Conservation (phyloP, 2,113 vertebrate species). For the Festucalex cinctus region DNA sequence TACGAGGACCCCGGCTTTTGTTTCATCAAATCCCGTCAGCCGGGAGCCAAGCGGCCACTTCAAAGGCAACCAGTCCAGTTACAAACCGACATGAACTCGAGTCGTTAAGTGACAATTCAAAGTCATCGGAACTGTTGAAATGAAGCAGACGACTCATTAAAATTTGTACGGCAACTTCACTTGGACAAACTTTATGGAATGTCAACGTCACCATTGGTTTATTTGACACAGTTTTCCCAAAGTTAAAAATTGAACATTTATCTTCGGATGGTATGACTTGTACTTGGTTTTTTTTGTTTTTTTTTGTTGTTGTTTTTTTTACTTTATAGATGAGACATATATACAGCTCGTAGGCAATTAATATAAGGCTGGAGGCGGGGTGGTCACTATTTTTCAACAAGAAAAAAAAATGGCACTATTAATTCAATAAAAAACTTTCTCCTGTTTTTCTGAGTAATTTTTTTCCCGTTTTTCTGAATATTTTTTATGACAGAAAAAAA, state of each 20-base stretch:
- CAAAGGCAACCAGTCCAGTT: neutral
- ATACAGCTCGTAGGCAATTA: too few species aligned
- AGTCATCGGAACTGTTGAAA: neutral
- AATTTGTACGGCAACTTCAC: neutral
- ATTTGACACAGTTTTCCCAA: neutral
- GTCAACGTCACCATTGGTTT: neutral
- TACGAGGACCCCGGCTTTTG: conserved; percentile 15
- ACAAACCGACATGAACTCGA: neutral
- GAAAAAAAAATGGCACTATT: too few species aligned
- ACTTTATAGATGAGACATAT: too few species aligned
- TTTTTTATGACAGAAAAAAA: too few species aligned
- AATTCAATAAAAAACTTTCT: too few species aligned
- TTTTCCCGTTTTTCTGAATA: too few species aligned
- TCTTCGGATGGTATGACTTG: neutral
- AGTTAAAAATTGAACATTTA: neutral
- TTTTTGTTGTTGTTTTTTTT: too few species aligned
- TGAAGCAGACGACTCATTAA: neutral
- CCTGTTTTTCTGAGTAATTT: too few species aligned
- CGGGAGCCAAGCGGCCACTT: conserved; percentile 7
- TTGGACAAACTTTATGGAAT: neutral
- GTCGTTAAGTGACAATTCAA: neutral
- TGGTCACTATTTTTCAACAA: too few species aligned
- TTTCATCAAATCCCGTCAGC: conserved; percentile 30
- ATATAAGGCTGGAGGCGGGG: too few species aligned
- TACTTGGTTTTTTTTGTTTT: too few species aligned